Evolutionary conservation across 2,888 invertebrate genomes (phyloP).

Genomic region (Griposia aprilina): DNA sequence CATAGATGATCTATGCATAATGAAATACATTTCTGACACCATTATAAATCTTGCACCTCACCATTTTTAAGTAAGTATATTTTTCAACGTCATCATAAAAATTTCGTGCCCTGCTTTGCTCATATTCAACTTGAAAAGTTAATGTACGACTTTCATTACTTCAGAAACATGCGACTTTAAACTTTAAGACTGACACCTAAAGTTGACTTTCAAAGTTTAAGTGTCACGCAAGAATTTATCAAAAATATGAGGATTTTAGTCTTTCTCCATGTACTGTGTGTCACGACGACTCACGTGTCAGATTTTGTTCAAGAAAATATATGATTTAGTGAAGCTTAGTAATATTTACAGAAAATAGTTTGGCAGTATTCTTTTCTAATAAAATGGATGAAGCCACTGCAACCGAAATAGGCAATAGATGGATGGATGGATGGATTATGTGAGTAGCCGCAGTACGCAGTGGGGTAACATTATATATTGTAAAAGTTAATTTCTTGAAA

Average conservation of each 20-base stretch:
- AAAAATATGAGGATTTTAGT: constrained; percentile 33
- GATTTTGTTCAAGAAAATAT: constrained; percentile 28
- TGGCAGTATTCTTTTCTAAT: no score
- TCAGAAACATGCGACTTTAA: constrained; percentile 26
- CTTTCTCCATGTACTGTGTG: constrained; percentile 25
- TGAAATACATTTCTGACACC: constrained; percentile 10
- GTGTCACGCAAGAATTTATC: constrained; percentile 9
- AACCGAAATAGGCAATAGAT: no score
- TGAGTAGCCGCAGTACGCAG: background rate
- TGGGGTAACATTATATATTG: constrained; percentile 8
- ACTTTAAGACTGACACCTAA: background rate
- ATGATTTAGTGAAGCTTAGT: no score
- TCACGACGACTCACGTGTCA: constrained; percentile 34
- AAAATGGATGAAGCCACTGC: no score
- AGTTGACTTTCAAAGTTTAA: constrained; percentile 17
- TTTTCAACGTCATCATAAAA: constrained; percentile 67
- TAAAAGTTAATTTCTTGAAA: constrained; percentile 15
- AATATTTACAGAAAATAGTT: no score
- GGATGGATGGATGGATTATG: no score
- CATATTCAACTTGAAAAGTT: constrained; percentile 60
- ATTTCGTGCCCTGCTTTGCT: constrained; percentile 60
- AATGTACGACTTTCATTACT: constrained; percentile 49
- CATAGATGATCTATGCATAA: background rate
- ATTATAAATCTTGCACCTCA: constrained; percentile 43
- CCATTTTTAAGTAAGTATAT: constrained; percentile 57